Evolutionary conservation across 2,797 vertebrate genomes (phyloP), one percentile per base, ranked within the genome.

Genomic region (Taenioides sp.): DNA sequence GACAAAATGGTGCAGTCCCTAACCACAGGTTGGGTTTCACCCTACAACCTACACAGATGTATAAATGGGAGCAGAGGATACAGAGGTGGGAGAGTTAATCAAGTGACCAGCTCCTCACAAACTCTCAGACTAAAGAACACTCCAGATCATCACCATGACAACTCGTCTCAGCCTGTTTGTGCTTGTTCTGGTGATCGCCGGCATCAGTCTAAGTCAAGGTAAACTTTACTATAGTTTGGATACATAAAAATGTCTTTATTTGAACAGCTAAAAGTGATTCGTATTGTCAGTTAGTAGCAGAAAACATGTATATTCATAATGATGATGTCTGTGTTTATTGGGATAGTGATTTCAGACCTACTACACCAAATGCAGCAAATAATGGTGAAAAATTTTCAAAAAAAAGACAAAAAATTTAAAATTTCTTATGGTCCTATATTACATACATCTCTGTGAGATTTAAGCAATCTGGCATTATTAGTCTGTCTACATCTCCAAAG

Each of bases 151-250:
- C 70, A 82, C 67, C 20, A 94, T 93, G 92, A 73, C 89, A n/a
- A 58, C 90, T 70, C 93, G 92, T 70, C 69, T 92, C 25, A 18
- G 75, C 71, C 75, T 92, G 79, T 72, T 85, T 7, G 72, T 78
- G 58, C 2, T 89, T 2, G 79, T 88, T 28, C 62, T 93, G 74
- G 40, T 91, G 75, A 72, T 93, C 63, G 84, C 84, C 2, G 76
- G 67, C 34, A 52, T 86, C 49, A 10, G 78, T 4, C 25, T 93
- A 62, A 89, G 80, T 72, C 86, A 93, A 87, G 93, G 93, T 93
- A 86, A 84, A 49, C 40, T 25, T 49, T 49, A 17, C 5, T 31
- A 31, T 2, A 28, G 5, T 17, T 27, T 59, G 16, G n/a, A 25
- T 58, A 5, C n/a, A 22, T 10, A 54, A 20, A 52, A 54, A 60